Evolutionary conservation across 1,140 invertebrate genomes (phyloP), one percentile per base, ranked within the genome.

Genomic region (Vanessa atalanta): DNA sequence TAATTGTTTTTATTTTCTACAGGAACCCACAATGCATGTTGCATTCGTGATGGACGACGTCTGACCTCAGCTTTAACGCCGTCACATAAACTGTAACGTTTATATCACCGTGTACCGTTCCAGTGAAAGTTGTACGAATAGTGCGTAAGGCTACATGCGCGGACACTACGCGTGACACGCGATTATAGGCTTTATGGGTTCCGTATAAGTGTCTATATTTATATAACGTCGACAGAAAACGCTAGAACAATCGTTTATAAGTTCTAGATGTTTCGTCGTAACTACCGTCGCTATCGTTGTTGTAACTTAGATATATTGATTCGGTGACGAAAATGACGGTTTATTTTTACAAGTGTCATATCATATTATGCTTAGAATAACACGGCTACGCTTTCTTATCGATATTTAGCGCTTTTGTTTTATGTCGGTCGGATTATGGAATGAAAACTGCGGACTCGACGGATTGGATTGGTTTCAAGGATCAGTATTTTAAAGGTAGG

Each of bases 1-100:
- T 47, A 16, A 48, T 23, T 57, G 20, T 14, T 69, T 50, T 14
- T 73, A 15, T 16, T 43, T 43, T 15, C 86, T 82, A 14, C 77
- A 92, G 89, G 88, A 91, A 84, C 87, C 89, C 90, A 92, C 90
- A 89, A 92, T 92, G 90, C 89, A 85, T 48, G 86, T 91, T 79
- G 90, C 90, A 91, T 91, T 92, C 75, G 90, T 92, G 90, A 87
- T 92, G 89, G 84, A 92, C 83, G 88, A 87, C 88, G 90, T 92
- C 66, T 92, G 88, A 92, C 84, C 84, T 89, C 83, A 82, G 65
- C 66, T 47, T 65, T 68, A 65, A 55, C 73, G 82, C 79, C 78
- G 82, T 83, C 72, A 67, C 48, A 66, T 65, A 55, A 23, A 75
- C 61, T 60, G 53, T 69, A 69, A 75, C 51, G 73, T 75, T 75